These are phyloP conservation scores for Formica aserva DNA, from an alignment of 2,888 invertebrate species.

Conservation along the genomic window DNA sequence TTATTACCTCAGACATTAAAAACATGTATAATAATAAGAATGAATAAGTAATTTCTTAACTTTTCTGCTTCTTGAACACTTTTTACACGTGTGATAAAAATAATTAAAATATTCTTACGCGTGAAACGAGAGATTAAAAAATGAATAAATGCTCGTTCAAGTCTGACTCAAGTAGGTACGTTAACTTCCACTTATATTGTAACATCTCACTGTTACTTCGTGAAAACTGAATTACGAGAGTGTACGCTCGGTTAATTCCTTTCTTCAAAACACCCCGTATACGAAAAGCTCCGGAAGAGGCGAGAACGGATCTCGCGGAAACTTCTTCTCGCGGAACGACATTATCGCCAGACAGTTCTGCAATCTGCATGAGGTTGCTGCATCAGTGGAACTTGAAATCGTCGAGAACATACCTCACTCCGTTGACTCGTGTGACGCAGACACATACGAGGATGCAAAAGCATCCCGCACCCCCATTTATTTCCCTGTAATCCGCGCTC, in stretches of 20 bases:
- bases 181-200: neutral
- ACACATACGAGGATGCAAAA: constrained; percentile 16
- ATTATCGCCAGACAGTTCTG: constrained; percentile 39
- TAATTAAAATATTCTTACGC: neutral
- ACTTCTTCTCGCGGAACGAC: constrained; percentile 14
- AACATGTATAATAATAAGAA: neutral
- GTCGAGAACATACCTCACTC: constrained; percentile 27
- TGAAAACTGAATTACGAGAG: neutral
- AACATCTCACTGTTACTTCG: neutral
- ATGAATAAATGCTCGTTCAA: neutral
- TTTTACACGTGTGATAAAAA: neutral
- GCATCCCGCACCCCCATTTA: constrained; percentile 1
- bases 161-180: neutral
- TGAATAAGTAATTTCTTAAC: neutral
- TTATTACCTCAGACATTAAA: neutral
- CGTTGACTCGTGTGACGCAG: constrained; percentile 6
- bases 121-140: neutral
- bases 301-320: constrained; percentile 20
- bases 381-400: constrained; percentile 45
- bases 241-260: neutral
- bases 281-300: constrained; percentile 2
- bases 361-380: constrained; percentile 51
- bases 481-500: constrained; percentile 33
- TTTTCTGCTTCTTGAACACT: neutral
- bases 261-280: constrained; percentile 26